Percentiles rank a stretch among this genome's conserved stretches.
These are phyloP conservation scores for Myanophis thanlyinensis DNA, from an alignment of 2,113 vertebrate genomes.

Conservation along the genomic window DNA sequence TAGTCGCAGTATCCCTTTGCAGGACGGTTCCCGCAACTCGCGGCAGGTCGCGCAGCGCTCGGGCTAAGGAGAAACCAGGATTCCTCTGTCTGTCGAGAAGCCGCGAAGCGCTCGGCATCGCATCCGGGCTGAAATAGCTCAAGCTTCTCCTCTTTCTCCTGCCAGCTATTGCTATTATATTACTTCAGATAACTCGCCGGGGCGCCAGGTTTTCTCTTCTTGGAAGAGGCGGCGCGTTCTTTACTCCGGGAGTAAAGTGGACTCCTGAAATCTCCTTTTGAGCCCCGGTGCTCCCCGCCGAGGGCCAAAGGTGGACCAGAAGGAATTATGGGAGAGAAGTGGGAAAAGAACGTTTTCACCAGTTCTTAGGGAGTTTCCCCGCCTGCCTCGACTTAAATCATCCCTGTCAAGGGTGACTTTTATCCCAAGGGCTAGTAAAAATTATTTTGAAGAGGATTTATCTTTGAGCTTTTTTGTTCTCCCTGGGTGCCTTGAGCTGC, in stretches of 20 bases:
- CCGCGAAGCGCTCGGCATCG: accelerated
- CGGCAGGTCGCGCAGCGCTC: not conserved
- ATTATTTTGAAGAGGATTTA: not conserved
- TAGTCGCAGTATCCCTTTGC: not conserved
- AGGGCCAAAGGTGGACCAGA: not conserved
- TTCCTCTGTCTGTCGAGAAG: not conserved
- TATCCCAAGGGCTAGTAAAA: conserved; percentile 29
- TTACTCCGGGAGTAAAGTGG: not conserved
- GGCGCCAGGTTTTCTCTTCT: not conserved
- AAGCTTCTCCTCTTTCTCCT: not conserved
- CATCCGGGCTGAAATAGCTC: not conserved
- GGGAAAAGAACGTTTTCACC: not conserved
- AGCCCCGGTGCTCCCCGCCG: not conserved
- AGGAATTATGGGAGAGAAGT: not conserved
- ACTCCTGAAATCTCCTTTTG: not conserved
- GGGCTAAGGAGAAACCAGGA: not conserved
- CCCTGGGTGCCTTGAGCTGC: not conserved
- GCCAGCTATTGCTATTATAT: not conserved
- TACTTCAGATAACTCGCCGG: not conserved
- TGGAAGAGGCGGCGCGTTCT: not conserved
- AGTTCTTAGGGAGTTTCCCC: not conserved
- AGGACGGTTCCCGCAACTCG: not conserved
- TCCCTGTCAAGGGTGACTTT: not conserved
- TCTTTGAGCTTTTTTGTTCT: not conserved
- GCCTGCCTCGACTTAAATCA: not conserved